Base-by-base conservation (phyloP, 2,113 vertebrate species). In the Orycteropus afer region DNA sequence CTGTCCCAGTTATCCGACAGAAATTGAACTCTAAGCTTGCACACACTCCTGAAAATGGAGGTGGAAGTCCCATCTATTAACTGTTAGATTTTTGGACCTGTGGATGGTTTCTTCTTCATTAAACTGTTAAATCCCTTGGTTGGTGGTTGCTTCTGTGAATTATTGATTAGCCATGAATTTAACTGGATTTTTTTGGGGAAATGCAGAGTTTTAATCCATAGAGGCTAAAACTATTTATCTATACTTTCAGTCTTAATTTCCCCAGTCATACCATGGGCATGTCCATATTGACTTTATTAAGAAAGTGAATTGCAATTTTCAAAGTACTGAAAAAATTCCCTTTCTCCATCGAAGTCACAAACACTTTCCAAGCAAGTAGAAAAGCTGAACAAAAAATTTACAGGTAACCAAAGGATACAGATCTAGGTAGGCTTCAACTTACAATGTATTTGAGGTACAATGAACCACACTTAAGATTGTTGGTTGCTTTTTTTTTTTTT, bases 81-180 rank as follows among this genome's bases (percentile, higher is more conserved):
- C 67, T 91, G 59, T 51, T 78, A 55, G 15, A 74, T 77, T 95
- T 95, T 40, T 81, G 45, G 53, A 63, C 57, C 22, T 13, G 7
- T 13, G 27, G 51, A 15, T 49, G 34, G 10, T 77, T 86, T 96
- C 63, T 76, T 90, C 51, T 77, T 95, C 89, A 80, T 71, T 90
- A 73, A 81, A 74, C 59, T 59, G 53, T 45, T 84, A 95, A 95
- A 69, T 78, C 78, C 55, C 37, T 57, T 67, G 32, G 7, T 53
- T 59, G 79, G 40, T 79, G 45, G n/a, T 71, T 78, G n/a, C n/a
- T 5, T 69, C 82, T 91, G 47, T 78, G 74, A 92, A 95, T 92
- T 82, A 71, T 7, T 95, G 85, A 96, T 93, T 80, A 90, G 45
- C 81, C 55, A 55, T 81, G 83, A 94, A 90, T 81, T 90, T 80